A percentile compares a stretch with the other conserved stretches of the same genome.
phyloP scores from a whole-genome alignment of 2,888 invertebrate genomes.

The Rhagonycha fulva region DNA sequence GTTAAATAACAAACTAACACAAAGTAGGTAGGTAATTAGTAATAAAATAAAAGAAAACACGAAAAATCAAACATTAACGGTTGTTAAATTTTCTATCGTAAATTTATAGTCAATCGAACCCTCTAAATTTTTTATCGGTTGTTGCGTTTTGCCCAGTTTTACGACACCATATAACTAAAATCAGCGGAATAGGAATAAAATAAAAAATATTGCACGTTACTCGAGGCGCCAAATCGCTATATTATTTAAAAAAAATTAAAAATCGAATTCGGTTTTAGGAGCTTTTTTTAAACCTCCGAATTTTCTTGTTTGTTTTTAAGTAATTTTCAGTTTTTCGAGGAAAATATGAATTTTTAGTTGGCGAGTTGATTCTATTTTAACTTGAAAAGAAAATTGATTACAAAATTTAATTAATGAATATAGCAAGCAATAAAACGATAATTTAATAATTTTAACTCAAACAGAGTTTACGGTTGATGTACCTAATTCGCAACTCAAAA shows the following conservation, averaged over 20 bases:
- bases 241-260: not conserved
- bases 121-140: constrained; percentile 3
- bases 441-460: constrained; percentile 13
- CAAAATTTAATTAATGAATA: not conserved
- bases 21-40: not conserved
- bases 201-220: not conserved
- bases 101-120: constrained; percentile 3
- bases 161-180: not conserved
- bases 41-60: not conserved
- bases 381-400: not conserved
- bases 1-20: not conserved
- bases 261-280: not conserved
- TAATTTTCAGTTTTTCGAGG: not conserved
- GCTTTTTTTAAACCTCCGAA: no score
- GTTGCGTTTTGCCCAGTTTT: constrained; percentile 2
- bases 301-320: no score
- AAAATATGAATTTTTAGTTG: not conserved
- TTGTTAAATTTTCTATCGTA: constrained; percentile 3
- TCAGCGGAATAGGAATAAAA: not conserved
- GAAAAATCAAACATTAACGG: constrained; percentile 2
- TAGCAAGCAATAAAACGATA: not conserved
- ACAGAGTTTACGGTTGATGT: not conserved
- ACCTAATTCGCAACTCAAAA: constrained; percentile 4
- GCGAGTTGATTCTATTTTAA: not conserved
- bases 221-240: not conserved